A percentile compares a stretch with the other conserved stretches of the same genome.
phyloP scores from a whole-genome alignment of 2,113 vertebrate species.

The Zosterops japonicus region DNA sequence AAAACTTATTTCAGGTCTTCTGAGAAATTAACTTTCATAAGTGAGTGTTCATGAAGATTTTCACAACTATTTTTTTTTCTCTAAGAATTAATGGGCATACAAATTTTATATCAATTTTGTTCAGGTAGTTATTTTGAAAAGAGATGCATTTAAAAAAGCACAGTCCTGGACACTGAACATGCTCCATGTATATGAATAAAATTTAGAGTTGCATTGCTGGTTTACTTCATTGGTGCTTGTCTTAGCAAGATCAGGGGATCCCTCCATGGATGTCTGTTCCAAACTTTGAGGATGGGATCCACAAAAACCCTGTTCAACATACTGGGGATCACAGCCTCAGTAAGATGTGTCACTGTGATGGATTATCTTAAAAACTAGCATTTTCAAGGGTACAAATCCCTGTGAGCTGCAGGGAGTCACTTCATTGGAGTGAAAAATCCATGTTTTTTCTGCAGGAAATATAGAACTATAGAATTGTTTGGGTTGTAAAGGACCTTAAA shows the following conservation, averaged over 20 bases:
- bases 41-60: not conserved
- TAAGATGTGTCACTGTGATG: not conserved
- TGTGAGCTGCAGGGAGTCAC: not conserved
- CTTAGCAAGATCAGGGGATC: not conserved
- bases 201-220: not conserved
- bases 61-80: not conserved
- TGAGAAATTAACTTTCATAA: not conserved
- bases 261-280: not conserved
- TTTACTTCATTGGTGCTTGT: not conserved
- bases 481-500: not conserved
- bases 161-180: not conserved
- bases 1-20: not conserved
- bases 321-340: not conserved
- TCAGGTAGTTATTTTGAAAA: not conserved
- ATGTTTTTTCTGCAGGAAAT: not conserved
- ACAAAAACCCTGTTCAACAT: not conserved
- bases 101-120: not conserved
- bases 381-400: not conserved
- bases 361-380: not conserved
- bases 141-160: not conserved
- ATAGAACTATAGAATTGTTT: not conserved
- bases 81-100: not conserved
- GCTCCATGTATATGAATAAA: not conserved
- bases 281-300: not conserved
- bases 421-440: not conserved